Evolutionary conservation across 2,113 vertebrate species (phyloP).

Genomic region (Colaptes auratus): DNA sequence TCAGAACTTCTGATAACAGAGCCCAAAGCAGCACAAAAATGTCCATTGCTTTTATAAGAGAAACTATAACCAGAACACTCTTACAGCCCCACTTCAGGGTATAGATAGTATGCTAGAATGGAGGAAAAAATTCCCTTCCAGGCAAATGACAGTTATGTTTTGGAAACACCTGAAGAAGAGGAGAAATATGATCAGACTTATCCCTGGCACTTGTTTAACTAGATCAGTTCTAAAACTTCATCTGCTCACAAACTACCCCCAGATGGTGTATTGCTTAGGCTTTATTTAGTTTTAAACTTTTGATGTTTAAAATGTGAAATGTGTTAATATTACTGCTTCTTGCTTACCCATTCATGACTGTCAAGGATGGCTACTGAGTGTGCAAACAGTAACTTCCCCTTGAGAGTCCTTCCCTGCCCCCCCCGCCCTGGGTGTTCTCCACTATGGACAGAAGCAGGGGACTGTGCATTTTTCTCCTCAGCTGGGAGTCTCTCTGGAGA

Average conservation of each 20-base stretch:
- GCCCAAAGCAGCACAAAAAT: not conserved
- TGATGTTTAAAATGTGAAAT: not conserved
- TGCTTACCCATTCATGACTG: not conserved
- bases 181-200: not conserved
- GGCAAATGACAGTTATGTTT: not conserved
- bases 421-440: not conserved
- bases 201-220: not conserved
- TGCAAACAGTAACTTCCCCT: not conserved
- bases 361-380: fast-evolving
- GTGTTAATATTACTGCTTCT: not conserved
- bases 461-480: not conserved
- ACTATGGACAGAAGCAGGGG: not conserved
- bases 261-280: not conserved
- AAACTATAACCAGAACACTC: not conserved
- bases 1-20: not conserved
- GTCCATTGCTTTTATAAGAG: not conserved
- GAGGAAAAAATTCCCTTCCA: not conserved
- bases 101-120: not conserved
- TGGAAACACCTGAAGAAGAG: not conserved
- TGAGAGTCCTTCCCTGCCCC: not conserved
- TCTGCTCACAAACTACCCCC: not conserved
- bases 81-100: not conserved
- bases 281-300: not conserved
- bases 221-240: not conserved
- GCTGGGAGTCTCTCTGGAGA: not conserved